Evolutionary conservation across 1,140 invertebrate genomes (phyloP).

Genomic region (Lepidotrigona ventralis): DNA sequence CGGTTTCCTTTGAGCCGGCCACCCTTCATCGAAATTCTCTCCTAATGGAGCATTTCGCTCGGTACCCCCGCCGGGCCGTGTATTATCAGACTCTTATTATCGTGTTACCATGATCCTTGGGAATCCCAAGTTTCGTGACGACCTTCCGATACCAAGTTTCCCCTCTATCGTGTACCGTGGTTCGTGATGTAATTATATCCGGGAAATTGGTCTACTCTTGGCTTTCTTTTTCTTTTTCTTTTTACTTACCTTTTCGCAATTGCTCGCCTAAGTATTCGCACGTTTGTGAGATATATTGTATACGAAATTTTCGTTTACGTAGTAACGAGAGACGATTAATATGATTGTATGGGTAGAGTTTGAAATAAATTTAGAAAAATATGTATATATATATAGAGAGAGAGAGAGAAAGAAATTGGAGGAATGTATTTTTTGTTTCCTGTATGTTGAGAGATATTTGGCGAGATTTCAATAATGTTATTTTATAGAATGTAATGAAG

Average conservation of each 20-base stretch:
- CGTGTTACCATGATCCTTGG: conserved; percentile 21
- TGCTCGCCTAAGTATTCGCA: too few relatives aligned
- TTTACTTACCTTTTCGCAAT: too few relatives aligned
- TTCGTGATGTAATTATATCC: background rate
- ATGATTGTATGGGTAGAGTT: too few relatives aligned
- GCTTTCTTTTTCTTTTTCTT: background rate
- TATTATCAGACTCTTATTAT: conserved; percentile 47
- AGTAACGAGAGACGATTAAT: too few relatives aligned
- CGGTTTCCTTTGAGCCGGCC: conserved; percentile 51
- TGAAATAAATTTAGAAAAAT: too few relatives aligned
- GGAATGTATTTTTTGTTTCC: too few relatives aligned
- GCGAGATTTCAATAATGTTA: too few relatives aligned
- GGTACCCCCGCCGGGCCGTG: background rate
- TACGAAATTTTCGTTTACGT: too few relatives aligned
- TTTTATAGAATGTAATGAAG: background rate
- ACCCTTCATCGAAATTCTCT: conserved; percentile 61
- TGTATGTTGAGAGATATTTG: too few relatives aligned
- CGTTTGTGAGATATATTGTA: too few relatives aligned
- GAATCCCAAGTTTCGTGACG: conserved; percentile 2
- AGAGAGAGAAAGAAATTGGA: too few relatives aligned
- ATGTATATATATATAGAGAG: too few relatives aligned
- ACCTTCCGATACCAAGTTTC: background rate
- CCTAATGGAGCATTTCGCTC: conserved; percentile 54
- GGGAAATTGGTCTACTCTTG: background rate
- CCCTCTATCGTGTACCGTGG: background rate